Evolutionary conservation across 1,140 invertebrate genomes (phyloP).

Genomic region (Neelides sp.): DNA sequence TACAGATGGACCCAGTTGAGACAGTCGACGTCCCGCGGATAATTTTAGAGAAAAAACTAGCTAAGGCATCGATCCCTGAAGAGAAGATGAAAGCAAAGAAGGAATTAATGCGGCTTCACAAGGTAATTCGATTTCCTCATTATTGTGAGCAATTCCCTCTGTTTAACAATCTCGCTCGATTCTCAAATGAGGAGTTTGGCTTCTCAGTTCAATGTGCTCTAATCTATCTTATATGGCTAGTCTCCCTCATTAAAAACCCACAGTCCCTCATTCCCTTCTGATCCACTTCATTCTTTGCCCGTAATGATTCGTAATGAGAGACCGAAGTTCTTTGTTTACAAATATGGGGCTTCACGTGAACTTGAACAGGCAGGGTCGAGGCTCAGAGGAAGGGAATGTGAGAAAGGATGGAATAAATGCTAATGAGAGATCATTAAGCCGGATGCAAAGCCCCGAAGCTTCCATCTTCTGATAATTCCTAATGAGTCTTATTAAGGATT

Average conservation of each 20-base stretch:
- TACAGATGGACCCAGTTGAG: conserved; percentile 22
- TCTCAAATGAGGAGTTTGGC: no score
- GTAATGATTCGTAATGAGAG: no score
- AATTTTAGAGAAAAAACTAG: conserved; percentile 21
- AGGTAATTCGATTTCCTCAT: conserved; percentile 28
- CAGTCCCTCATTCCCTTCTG: no score
- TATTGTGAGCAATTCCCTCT: no score
- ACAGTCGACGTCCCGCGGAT: conserved; percentile 17
- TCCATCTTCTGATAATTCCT: conserved; percentile 11
- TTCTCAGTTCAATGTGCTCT: no score
- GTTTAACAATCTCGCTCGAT: no score
- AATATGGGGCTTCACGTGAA: no score
- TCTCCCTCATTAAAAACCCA: no score
- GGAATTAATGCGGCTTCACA: conserved; percentile 23
- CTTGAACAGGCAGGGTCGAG: no score
- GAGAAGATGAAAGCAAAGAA: conserved; percentile 17
- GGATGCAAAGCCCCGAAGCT: not conserved
- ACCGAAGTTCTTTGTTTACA: no score
- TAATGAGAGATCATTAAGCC: conserved; percentile 17
- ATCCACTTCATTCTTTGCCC: no score
- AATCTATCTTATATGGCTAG: no score
- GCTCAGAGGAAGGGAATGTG: not conserved
- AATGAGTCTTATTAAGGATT: conserved; percentile 12
- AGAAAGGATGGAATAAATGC: conserved; percentile 9
- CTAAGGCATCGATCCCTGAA: conserved; percentile 5